Evolutionary conservation across 2,888 invertebrate genomes (phyloP), one percentile per base, ranked within the genome.

Genomic region (Rhorus exstirpatorius): DNA sequence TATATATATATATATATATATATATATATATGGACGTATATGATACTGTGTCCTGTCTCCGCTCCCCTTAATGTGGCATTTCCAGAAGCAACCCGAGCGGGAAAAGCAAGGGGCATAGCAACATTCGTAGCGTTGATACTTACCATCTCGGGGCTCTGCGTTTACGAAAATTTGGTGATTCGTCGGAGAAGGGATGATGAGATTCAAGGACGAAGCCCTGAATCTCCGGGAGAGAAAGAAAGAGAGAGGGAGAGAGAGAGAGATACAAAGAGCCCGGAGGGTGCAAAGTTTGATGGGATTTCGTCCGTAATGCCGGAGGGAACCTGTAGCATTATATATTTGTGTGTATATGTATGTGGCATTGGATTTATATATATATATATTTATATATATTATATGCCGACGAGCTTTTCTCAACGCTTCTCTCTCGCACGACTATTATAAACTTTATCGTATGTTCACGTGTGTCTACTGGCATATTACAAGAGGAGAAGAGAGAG

Each of bases 221-320:
- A 83, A 61, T 38, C 63, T 78, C 74, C 63, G 79, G n/a, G n/a
- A n/a, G n/a, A n/a, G n/a, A n/a, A n/a, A n/a, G n/a, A n/a, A n/a
- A 51, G 77, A 65, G 68, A 44, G 19, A 72, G 55, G 8, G 8
- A 26, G 55, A 8, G 31, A 31, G 4, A 55, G 7, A 21, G 10
- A 14, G 61, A n/a, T n/a, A n/a, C n/a, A n/a, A n/a, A 24, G 53
- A 38, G 60, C 61, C 76, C 79, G 80, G 76, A 70, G 68, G 79
- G 81, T 81, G 77, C 81, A 84, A 84, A 84, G 81, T 84, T 84
- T 84, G 84, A 84, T 84, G 84, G 81, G 83, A 84, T 84, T 84
- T 79, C 61, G 74, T 74, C 81, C 81, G 79, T 83, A 84, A 81
- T 70, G 65, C 80, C 78, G 65, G 60, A 63, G 53, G 80, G 75